phyloP scores from a whole-genome alignment of 2,113 vertebrate genomes.

The Turnix velox region DNA sequence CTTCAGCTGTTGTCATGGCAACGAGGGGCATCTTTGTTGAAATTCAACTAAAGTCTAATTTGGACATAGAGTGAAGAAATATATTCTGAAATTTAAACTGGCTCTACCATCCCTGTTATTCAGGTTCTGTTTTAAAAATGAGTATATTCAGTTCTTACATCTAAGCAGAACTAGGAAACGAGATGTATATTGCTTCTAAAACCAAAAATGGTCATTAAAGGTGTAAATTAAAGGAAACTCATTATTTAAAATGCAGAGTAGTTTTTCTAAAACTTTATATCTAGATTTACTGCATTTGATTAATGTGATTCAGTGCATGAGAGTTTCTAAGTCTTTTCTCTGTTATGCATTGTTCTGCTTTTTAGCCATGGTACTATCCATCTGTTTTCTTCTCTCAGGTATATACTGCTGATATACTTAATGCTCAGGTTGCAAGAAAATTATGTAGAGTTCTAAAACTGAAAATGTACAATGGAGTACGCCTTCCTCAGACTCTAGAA shows the following conservation, averaged over 20 bases:
- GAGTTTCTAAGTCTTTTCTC: neutral
- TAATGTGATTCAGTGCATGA: neutral
- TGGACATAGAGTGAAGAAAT: neutral
- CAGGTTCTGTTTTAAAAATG: neutral
- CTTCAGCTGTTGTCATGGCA: conserved; percentile 32
- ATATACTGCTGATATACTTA: neutral
- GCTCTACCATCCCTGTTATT: neutral
- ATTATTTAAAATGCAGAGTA: neutral
- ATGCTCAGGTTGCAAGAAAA: neutral
- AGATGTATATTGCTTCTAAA: neutral
- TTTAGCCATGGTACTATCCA: neutral
- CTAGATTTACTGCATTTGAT: neutral
- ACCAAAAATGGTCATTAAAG: neutral
- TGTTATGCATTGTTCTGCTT: neutral
- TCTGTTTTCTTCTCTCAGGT: neutral
- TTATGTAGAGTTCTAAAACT: neutral
- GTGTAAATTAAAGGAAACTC: neutral
- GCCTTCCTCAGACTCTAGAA: neutral
- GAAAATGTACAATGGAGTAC: neutral
- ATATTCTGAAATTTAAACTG: neutral
- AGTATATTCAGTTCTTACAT: neutral
- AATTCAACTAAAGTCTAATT: neutral
- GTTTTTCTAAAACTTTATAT: neutral
- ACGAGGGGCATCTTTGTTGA: conserved; percentile 26
- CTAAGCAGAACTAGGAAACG: neutral